Evolutionary conservation across 2,113 vertebrate genomes (phyloP).

Genomic region (Myotis brandtii): DNA sequence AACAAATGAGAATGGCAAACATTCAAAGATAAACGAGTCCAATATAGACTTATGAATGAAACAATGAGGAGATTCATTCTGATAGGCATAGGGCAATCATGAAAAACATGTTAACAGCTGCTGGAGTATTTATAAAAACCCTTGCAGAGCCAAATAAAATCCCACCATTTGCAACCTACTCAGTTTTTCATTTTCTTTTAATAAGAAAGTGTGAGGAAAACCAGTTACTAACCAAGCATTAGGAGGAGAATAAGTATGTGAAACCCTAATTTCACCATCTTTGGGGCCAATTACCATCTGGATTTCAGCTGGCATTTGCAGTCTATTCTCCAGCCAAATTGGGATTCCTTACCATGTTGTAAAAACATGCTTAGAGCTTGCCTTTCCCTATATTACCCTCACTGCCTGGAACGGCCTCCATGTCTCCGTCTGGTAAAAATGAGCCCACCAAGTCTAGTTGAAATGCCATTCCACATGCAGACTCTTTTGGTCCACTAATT

Average conservation of each 20-base stretch:
- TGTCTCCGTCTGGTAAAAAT: slow-evolving; percentile 13
- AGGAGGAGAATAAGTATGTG: slow-evolving; percentile 61
- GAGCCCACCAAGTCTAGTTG: not conserved
- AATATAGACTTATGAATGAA: slow-evolving; percentile 59
- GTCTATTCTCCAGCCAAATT: slow-evolving; percentile 68
- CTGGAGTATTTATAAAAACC: slow-evolving; percentile 76
- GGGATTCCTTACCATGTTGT: slow-evolving; percentile 44
- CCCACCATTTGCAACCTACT: slow-evolving; percentile 74
- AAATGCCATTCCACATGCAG: not conserved
- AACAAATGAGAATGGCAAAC: slow-evolving; percentile 70
- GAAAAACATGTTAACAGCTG: slow-evolving; percentile 83
- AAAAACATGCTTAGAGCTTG: slow-evolving; percentile 39
- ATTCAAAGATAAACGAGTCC: slow-evolving; percentile 59
- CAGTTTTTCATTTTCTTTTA: slow-evolving; percentile 78
- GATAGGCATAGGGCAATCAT: slow-evolving; percentile 43
- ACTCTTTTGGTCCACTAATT: not conserved
- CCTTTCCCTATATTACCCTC: slow-evolving; percentile 20
- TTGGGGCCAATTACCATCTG: slow-evolving; percentile 60
- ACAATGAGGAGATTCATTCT: slow-evolving; percentile 62
- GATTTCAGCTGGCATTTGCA: slow-evolving; percentile 68
- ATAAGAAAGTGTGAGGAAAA: slow-evolving; percentile 74
- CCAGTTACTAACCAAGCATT: slow-evolving; percentile 66
- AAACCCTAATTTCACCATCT: slow-evolving; percentile 51
- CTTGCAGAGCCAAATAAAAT: slow-evolving; percentile 78
- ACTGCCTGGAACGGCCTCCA: not conserved